These are phyloP conservation scores for Oreochromis mossambicus DNA, from an alignment of 2,797 vertebrate genomes.

Conservation along the genomic window DNA sequence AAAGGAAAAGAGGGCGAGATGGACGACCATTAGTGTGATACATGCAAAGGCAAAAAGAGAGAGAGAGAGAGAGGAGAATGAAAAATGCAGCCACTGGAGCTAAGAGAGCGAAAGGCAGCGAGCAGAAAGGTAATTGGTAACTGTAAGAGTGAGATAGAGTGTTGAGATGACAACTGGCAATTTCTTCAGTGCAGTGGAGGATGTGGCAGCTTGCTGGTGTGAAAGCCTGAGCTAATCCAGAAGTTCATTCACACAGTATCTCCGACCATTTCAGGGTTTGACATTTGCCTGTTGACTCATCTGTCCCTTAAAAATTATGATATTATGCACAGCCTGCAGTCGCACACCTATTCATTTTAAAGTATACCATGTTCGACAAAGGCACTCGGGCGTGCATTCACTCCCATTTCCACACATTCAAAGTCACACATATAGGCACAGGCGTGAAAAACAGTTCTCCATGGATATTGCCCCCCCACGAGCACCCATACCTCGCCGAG, in stretches of 20 bases:
- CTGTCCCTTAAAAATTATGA: constrained; percentile 23
- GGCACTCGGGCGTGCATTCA: not conserved
- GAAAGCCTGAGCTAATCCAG: constrained; percentile 38
- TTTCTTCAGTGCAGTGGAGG: constrained; percentile 35
- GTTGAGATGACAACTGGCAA: constrained; percentile 41
- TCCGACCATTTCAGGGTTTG: constrained; percentile 46
- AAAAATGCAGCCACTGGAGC: not conserved
- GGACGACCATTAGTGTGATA: not conserved
- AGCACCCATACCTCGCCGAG: not conserved
- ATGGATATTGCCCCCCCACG: not conserved
- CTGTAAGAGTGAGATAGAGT: constrained; percentile 20
- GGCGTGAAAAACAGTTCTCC: not conserved
- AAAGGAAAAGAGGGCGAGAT: not conserved
- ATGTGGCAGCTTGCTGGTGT: constrained; percentile 41
- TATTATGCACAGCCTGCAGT: constrained; percentile 7
- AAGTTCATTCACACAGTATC: constrained; percentile 38
- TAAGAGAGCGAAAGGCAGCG: not conserved
- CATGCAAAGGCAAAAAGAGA: not conserved
- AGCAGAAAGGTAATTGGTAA: constrained; percentile 40
- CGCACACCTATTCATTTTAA: not conserved
- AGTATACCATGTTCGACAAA: not conserved
- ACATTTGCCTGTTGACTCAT: constrained; percentile 55
- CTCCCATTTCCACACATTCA: not conserved
- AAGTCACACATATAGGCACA: constrained; percentile 7
- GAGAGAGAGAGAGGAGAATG: not conserved